Percentiles rank a stretch among this genome's conserved stretches.
These are phyloP conservation scores for Lagenorhynchus albirostris DNA, from an alignment of 2,113 vertebrate genomes.

Conservation along the genomic window DNA sequence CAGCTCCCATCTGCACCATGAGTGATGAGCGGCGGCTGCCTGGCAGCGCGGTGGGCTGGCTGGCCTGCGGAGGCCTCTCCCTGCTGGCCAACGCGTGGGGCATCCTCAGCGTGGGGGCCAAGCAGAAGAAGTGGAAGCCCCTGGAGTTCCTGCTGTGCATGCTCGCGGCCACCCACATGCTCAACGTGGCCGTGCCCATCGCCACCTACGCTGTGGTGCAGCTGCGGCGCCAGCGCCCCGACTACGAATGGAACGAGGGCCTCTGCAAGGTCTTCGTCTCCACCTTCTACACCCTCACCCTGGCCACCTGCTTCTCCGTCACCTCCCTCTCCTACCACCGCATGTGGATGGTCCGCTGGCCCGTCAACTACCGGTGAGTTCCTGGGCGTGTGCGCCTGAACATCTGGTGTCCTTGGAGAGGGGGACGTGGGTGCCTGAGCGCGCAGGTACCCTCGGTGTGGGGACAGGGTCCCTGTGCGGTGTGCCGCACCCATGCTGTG, in stretches of 20 bases:
- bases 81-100: slow-evolving; percentile 94
- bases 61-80: slow-evolving; percentile 91
- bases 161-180: slow-evolving; percentile 93
- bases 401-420: background rate
- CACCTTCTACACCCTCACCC: slow-evolving; percentile 94
- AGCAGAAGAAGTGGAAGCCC: slow-evolving; percentile 96
- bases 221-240: slow-evolving; percentile 88
- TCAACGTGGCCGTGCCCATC: slow-evolving; percentile 92
- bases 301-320: slow-evolving; percentile 95
- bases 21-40: slow-evolving; percentile 89
- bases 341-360: slow-evolving; percentile 99
- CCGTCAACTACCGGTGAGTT: slow-evolving; percentile 93
- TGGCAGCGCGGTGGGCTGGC: slow-evolving; percentile 92
- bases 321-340: slow-evolving; percentile 96
- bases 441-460: background rate
- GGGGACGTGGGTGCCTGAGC: accelerated
- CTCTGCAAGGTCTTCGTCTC: slow-evolving; percentile 96
- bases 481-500: accelerated
- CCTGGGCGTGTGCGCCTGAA: accelerated
- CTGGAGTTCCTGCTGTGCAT: slow-evolving; percentile 94
- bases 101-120: slow-evolving; percentile 93
- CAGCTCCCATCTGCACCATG: slow-evolving; percentile 83
- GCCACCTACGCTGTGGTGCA: slow-evolving; percentile 93
- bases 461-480: background rate
- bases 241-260: slow-evolving; percentile 94